These are phyloP conservation scores for Harpalus rufipes DNA, from an alignment of 2,888 invertebrate species.

Conservation along the genomic window DNA sequence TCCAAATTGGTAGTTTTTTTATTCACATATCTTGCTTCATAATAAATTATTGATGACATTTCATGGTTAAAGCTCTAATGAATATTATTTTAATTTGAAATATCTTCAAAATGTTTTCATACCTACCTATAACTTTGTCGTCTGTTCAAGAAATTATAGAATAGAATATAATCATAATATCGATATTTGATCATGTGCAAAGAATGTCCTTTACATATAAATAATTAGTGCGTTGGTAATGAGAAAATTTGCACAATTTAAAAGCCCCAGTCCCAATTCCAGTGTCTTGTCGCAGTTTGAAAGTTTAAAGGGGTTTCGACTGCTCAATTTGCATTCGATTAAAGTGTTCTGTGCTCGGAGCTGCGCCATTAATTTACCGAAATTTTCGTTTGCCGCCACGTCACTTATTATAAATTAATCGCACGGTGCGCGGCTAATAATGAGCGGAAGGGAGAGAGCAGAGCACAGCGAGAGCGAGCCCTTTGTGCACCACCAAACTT, in stretches of 20 bases:
- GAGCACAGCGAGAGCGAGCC: conserved; percentile 14
- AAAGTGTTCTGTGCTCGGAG: conserved; percentile 54
- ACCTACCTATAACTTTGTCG: no score
- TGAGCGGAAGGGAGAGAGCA: conserved; percentile 38
- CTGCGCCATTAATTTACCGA: conserved; percentile 64
- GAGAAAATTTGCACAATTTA: conserved; percentile 35
- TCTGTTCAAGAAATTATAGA: background rate
- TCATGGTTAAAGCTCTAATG: no score
- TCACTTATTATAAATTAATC: conserved; percentile 67
- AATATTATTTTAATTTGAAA: no score
- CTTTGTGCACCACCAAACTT: conserved; percentile 57
- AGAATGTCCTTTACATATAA: background rate
- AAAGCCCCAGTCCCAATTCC: background rate
- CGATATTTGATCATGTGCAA: background rate
- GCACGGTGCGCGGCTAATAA: conserved; percentile 64
- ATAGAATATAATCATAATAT: background rate
- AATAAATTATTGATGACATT: no score
- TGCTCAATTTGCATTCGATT: conserved; percentile 62
- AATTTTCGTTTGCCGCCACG: conserved; percentile 65
- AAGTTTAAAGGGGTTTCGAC: conserved; percentile 44
- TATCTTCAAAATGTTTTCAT: no score
- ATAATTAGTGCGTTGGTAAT: conserved; percentile 4
- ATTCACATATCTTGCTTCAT: no score
- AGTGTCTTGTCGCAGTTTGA: conserved; percentile 19
- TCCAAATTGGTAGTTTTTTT: no score